Conservation (phyloP, 2,888 invertebrate species). For the Dimorphilus gyrociliatus region DNA sequence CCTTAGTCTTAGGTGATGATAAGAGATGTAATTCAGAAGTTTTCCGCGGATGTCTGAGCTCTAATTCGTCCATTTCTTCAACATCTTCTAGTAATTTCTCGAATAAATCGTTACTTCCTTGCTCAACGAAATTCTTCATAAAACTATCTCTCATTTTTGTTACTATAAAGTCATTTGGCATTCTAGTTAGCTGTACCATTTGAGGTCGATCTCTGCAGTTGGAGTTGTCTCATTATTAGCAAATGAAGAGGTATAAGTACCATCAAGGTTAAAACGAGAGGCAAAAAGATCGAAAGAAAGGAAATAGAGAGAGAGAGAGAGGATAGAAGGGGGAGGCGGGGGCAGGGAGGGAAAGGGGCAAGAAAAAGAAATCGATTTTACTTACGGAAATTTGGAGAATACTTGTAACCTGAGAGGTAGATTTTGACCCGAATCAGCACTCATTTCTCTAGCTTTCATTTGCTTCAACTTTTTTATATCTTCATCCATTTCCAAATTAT, state of each 20-base stretch:
- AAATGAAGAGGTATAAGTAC: background rate
- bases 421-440: slow-evolving; percentile 89
- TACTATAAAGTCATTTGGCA: slow-evolving; percentile 54
- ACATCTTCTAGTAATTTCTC: too few relatives aligned
- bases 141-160: slow-evolving; percentile 81
- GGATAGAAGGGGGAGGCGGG: too few relatives aligned
- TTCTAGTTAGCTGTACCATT: slow-evolving; percentile 76
- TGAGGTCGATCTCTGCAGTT: slow-evolving; percentile 63
- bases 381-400: slow-evolving; percentile 83
- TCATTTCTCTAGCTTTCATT: slow-evolving; percentile 86
- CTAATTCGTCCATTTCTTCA: too few relatives aligned
- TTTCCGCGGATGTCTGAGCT: too few relatives aligned
- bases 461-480: slow-evolving; percentile 91
- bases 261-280: too few relatives aligned
- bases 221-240: background rate
- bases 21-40: too few relatives aligned
- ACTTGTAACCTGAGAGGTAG: slow-evolving; percentile 82
- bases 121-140: slow-evolving; percentile 67
- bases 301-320: too few relatives aligned
- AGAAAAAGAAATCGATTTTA: slow-evolving; percentile 7
- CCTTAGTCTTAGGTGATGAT: too few relatives aligned
- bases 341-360: background rate
- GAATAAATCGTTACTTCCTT: slow-evolving; percentile 10
- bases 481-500: slow-evolving; percentile 96
- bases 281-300: too few relatives aligned